These are phyloP conservation scores for Andrena cerasifolii DNA, from an alignment of 1,140 invertebrate species.

Conservation along the genomic window DNA sequence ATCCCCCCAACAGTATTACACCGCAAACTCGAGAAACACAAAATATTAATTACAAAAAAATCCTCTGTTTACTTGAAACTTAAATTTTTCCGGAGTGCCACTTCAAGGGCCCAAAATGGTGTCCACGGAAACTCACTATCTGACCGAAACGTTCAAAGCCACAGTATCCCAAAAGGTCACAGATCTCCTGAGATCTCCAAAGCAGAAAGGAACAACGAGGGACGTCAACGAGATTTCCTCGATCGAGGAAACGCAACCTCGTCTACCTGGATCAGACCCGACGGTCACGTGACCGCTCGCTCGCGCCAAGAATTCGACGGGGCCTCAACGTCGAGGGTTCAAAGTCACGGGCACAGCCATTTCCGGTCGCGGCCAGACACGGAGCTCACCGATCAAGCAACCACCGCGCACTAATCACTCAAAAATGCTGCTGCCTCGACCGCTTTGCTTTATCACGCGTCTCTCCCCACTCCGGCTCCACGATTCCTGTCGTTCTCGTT, in stretches of 20 bases:
- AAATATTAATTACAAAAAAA: too few relatives aligned
- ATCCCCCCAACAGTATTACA: too few relatives aligned
- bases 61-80: too few relatives aligned
- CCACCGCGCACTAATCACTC: conserved; percentile 54
- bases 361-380: not conserved
- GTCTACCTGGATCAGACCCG: not conserved
- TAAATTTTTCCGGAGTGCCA: too few relatives aligned
- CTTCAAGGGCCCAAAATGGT: too few relatives aligned
- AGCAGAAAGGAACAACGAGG: too few relatives aligned
- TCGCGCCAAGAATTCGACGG: not conserved
- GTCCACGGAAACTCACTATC: too few relatives aligned
- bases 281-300: too few relatives aligned
- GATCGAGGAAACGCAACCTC: not conserved
- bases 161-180: too few relatives aligned
- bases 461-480: conserved; percentile 42
- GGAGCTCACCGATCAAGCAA: conserved; percentile 44
- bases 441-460: conserved; percentile 25
- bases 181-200: too few relatives aligned
- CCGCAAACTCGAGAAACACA: too few relatives aligned
- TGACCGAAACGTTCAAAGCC: too few relatives aligned
- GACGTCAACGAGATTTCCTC: not conserved
- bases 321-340: not conserved
- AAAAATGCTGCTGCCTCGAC: conserved; percentile 48
- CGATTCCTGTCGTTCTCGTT: conserved; percentile 10
- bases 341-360: conserved; percentile 28